Evolutionary conservation across 2,797 vertebrate species (phyloP).

Genomic region (Myripristis murdjan): DNA sequence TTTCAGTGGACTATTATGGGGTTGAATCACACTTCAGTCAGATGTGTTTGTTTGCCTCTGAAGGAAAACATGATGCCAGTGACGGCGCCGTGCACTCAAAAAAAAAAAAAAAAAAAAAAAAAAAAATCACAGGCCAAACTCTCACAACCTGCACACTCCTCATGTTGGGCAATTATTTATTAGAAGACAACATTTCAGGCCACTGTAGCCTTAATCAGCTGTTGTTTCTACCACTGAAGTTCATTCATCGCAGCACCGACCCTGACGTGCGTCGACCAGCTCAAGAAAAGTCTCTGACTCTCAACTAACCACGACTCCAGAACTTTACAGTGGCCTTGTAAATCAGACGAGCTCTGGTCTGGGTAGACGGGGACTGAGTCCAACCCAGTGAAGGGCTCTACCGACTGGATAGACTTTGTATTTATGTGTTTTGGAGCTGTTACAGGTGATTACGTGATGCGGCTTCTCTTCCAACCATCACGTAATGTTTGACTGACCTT

Average conservation of each 20-base stretch:
- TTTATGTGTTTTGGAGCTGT: constrained; percentile 80
- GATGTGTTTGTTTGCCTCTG: constrained; percentile 70
- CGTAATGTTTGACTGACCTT: constrained; percentile 79
- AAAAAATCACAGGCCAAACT: constrained; percentile 42
- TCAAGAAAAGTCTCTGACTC: too few species aligned
- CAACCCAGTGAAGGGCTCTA: constrained; percentile 43
- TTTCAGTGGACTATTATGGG: constrained; percentile 2
- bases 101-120: too few species aligned
- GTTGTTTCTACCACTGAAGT: too few species aligned
- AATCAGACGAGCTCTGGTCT: constrained; percentile 62
- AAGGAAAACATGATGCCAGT: constrained; percentile 56
- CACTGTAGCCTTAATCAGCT: too few species aligned
- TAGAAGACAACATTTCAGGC: too few species aligned
- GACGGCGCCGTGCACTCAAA: too few species aligned
- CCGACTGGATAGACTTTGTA: constrained; percentile 51
- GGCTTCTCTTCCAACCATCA: constrained; percentile 68
- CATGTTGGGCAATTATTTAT: too few species aligned
- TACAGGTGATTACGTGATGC: constrained; percentile 66
- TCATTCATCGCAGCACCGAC: too few species aligned
- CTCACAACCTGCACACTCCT: too few species aligned
- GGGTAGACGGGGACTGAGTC: constrained; percentile 29
- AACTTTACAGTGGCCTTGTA: constrained; percentile 62
- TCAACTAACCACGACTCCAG: constrained; percentile 25
- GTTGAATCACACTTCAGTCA: constrained; percentile 51
- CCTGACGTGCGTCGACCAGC: too few species aligned